Conservation (phyloP, 2,888 invertebrate species). For the Drosophila anceps region DNA sequence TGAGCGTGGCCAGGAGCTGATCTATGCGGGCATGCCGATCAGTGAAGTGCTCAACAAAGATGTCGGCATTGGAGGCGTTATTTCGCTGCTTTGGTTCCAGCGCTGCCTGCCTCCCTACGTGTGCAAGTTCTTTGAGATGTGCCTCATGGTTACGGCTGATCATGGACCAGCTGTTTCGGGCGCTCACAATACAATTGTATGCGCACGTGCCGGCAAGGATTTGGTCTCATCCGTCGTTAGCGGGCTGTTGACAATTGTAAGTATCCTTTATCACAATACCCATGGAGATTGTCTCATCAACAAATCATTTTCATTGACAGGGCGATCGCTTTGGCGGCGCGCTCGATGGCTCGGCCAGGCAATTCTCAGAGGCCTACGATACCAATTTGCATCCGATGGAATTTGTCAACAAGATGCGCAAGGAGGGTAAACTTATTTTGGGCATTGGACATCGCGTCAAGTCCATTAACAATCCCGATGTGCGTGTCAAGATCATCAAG, state of each 20-base stretch:
- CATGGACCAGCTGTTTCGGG: slow-evolving; percentile 99
- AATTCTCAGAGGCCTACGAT: slow-evolving; percentile 98
- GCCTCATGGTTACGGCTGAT: slow-evolving; percentile 99
- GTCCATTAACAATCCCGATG: slow-evolving; percentile 99
- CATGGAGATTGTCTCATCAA: not conserved
- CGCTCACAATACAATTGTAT: slow-evolving; percentile 99
- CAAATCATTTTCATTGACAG: slow-evolving; percentile 85
- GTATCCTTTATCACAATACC: slow-evolving; percentile 80
- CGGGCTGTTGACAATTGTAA: slow-evolving; percentile 97
- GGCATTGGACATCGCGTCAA: slow-evolving; percentile 98
- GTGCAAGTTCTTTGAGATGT: slow-evolving; percentile 99
- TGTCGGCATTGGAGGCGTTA: slow-evolving; percentile 98
- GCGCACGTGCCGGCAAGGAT: slow-evolving; percentile 98
- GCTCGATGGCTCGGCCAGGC: slow-evolving; percentile 97
- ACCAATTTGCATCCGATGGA: slow-evolving; percentile 97
- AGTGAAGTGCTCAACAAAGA: slow-evolving; percentile 96
- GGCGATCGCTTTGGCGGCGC: slow-evolving; percentile 99
- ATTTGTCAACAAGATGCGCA: slow-evolving; percentile 98
- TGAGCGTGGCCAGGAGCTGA: slow-evolving; percentile 98
- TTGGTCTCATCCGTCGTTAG: slow-evolving; percentile 98
- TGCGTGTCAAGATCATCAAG: slow-evolving; percentile 98
- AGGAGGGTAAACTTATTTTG: slow-evolving; percentile 99
- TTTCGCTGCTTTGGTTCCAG: slow-evolving; percentile 99
- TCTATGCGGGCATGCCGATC: slow-evolving; percentile 97
- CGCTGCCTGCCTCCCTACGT: slow-evolving; percentile 97